Base-by-base conservation (phyloP, 1,140 invertebrate genomes). In the Phymorhynchus buccinoides region DNA sequence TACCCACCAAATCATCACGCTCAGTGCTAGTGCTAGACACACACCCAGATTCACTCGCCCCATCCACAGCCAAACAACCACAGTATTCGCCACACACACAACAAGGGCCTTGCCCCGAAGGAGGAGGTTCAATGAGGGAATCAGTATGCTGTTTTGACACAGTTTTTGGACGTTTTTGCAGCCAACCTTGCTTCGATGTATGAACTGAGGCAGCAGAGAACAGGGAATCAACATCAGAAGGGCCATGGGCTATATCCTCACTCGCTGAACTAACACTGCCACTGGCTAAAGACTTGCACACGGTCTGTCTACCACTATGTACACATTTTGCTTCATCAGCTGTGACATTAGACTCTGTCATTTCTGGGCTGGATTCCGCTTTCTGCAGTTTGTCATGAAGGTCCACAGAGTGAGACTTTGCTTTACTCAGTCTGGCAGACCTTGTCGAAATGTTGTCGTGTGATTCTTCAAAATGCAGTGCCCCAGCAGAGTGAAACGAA, bases 1-100 rank as follows among this genome's bases (percentile, higher is more conserved):
- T 79, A 27, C 84, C 88, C 22, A 90, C 83, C 6, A 39, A 56
- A 9, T 66, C 39, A 35, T 84, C 80, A 32, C 85, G 84, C 9
- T 48, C 32, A n/a, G 77, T 41, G 18, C n/a, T 9, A n/a, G n/a
- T n/a, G n/a, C n/a, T n/a, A n/a, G n/a, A n/a, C n/a, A n/a, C n/a
- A 12, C 77, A 79, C n/a, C 1, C 9, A 32, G 42, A 79, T 27
- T 30, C 39, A 18, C 6, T 27, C 16, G 27, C 22, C 2, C 12
- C 7, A 14, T 14, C 37, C 39, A 22, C 6, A 16, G 4, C 22
- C 37, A 30, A n/a, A 16, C 71, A 75, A 7, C 32, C 39, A n/a
- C 39, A 78, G 1, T 75, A 18, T 12, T 37, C 9, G 18, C 4
- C 71, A 75, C n/a, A 66, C 22, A 32, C 35, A 37, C 30, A 32